Conservation (phyloP, 2,113 vertebrate species). For the Nettapus auritus region DNA sequence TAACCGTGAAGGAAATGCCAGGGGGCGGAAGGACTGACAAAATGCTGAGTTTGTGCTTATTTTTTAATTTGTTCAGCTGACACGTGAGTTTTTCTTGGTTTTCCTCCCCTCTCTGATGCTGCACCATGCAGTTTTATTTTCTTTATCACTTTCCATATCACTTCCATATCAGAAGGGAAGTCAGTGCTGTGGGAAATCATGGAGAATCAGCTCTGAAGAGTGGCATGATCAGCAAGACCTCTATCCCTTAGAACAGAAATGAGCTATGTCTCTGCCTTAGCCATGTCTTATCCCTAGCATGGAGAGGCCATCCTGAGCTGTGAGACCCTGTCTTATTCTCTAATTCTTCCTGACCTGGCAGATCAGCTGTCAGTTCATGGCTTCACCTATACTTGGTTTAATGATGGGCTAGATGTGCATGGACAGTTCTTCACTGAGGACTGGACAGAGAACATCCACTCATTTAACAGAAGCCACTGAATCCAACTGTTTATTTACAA, state of each 20-base stretch:
- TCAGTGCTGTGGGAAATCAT: neutral
- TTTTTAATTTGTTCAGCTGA: slow-evolving; percentile 8
- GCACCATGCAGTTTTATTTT: neutral
- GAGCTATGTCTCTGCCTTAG: neutral
- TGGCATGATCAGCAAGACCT: neutral
- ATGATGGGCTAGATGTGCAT: neutral
- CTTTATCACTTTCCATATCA: neutral
- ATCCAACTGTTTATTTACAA: neutral
- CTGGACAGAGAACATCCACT: neutral
- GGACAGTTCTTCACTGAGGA: neutral
- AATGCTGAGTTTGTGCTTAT: neutral
- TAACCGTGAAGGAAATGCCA: neutral
- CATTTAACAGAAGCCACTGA: neutral
- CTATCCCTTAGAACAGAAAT: neutral
- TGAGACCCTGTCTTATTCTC: neutral
- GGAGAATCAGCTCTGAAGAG: neutral
- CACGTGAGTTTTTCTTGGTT: neutral
- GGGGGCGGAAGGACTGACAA: neutral
- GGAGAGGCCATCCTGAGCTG: neutral
- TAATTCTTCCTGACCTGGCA: neutral
- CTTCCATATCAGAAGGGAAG: neutral
- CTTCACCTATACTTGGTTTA: neutral
- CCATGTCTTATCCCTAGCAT: neutral
- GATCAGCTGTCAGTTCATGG: neutral
- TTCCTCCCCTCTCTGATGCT: neutral